Conservation (phyloP, 2,888 invertebrate genomes). For the Microdon myrmicae region DNA sequence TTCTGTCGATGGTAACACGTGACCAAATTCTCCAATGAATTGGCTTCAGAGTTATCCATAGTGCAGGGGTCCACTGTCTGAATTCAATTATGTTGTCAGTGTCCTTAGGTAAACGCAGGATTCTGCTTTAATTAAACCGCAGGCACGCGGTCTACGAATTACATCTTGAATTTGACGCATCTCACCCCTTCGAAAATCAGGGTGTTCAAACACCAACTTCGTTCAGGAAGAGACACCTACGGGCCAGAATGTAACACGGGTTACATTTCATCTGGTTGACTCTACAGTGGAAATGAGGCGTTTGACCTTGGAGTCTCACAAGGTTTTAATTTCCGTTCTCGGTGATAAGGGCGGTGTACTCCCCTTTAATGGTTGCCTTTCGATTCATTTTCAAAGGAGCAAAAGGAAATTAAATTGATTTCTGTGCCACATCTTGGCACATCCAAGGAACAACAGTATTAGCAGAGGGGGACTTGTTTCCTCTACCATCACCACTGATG, state of each 20-base stretch:
- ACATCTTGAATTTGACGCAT: too few relatives aligned
- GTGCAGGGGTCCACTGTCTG: slow-evolving; percentile 6
- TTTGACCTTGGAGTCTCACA: slow-evolving; percentile 42
- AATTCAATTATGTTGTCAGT: slow-evolving; percentile 40
- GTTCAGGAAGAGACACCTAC: too few relatives aligned
- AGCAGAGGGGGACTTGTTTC: too few relatives aligned
- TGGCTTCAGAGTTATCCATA: slow-evolving; percentile 24
- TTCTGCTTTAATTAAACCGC: slow-evolving; percentile 41
- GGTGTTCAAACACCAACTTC: too few relatives aligned
- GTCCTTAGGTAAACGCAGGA: slow-evolving; percentile 16
- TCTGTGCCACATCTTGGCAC: slow-evolving; percentile 41
- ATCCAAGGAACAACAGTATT: slow-evolving; percentile 18
- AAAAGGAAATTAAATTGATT: slow-evolving; percentile 51
- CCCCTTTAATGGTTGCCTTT: slow-evolving; percentile 18
- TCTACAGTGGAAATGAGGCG: slow-evolving; percentile 24
- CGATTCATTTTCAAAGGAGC: slow-evolving; percentile 50
- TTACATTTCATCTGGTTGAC: slow-evolving; percentile 5
- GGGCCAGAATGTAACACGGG: slow-evolving; percentile 21
- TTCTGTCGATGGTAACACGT: too few relatives aligned
- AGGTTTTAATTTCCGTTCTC: slow-evolving; percentile 42
- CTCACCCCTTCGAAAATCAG: too few relatives aligned
- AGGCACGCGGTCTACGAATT: too few relatives aligned
- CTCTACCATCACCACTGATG: too few relatives aligned
- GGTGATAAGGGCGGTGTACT: slow-evolving; percentile 20
- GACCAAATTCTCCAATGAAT: slow-evolving; percentile 38